Evolutionary conservation across 2,113 vertebrate genomes (phyloP), one percentile per base, ranked within the genome.

Genomic region (Psophia crepitans): DNA sequence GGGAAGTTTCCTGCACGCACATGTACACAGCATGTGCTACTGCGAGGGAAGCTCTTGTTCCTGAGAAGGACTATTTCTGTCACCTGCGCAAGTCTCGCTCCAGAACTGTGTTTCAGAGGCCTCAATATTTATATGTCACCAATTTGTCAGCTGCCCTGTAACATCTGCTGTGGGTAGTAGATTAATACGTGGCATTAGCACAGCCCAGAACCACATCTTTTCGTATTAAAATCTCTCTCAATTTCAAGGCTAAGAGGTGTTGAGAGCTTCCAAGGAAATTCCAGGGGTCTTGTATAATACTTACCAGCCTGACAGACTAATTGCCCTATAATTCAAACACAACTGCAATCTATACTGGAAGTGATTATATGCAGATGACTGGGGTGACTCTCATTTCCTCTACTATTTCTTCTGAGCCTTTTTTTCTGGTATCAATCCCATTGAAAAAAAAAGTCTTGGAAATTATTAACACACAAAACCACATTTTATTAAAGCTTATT

Each of bases 311-410:
- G 96, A 89, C 88, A 90, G 85, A 75, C 37, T 88, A 92, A 96
- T 95, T 96, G 79, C 88, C 89, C 90, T 87, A 51, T 88, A 94
- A 96, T 90, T 96, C 88, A 87, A 84, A 75, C 86, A 89, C 80
- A 93, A 91, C 27, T 94, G 89, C 41, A 87, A 58, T 71, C 94
- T 80, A 23, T 79, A 76, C 73, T 84, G 83, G 58, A 77, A 93
- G 88, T 4, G 8, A 93, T 93, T 92, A 49, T 21, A 76, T 54
- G 76, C 65, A 86, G 73, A 84, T 64, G 48, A 69, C 88, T 91
- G 80, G 37, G 51, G 61, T 76, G 65, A 91, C 64, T 96, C 96
- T 88, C 66, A 71, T 96, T 90, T 96, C 90, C 85, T 89, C 84
- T 84, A 35, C 4, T 1, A 69, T 65, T 75, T 84, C 58, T 84